Evolutionary conservation across 2,797 vertebrate species (phyloP).

Genomic region (Oryzias dopingdopingensis): DNA sequence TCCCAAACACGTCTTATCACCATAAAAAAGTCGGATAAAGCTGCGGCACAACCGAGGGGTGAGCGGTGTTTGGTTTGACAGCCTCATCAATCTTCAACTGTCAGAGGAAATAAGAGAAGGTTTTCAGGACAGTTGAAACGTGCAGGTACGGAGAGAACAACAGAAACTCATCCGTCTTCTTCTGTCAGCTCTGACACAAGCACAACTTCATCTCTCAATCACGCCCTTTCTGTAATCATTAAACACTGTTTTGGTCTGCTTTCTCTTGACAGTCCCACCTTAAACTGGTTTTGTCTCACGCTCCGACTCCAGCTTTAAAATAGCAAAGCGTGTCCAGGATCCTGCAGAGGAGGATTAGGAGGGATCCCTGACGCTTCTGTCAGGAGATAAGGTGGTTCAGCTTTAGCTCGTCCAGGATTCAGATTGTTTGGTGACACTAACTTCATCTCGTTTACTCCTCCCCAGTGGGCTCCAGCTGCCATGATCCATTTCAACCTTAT

Average conservation of each 20-base stretch:
- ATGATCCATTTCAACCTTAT: neutral
- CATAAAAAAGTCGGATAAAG: conserved; percentile 58
- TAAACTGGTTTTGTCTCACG: conserved; percentile 18
- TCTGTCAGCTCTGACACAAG: conserved; percentile 6
- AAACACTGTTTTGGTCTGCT: conserved; percentile 5
- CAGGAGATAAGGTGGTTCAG: conserved; percentile 46
- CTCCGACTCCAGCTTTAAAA: conserved; percentile 7
- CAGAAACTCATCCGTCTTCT: conserved; percentile 14
- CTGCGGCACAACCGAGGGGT: conserved; percentile 41
- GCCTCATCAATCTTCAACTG: conserved; percentile 45
- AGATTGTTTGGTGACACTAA: conserved; percentile 9
- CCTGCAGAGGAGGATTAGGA: conserved; percentile 29
- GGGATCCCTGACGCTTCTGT: conserved; percentile 32
- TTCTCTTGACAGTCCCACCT: conserved; percentile 2
- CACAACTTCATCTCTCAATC: conserved; percentile 8
- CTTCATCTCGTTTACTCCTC: conserved; percentile 14
- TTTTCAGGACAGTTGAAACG: conserved; percentile 26
- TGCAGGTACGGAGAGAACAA: conserved; percentile 15
- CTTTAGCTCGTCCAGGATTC: conserved; percentile 33
- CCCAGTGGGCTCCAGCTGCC: conserved; percentile 14
- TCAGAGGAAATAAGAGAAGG: conserved; percentile 15
- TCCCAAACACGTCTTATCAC: conserved; percentile 65
- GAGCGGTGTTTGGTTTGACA: conserved; percentile 37
- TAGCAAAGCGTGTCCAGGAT: conserved; percentile 15
- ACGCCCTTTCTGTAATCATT: conserved; percentile 14